A percentile compares a stretch with the other conserved stretches of the same genome.
Conservation (phyloP, 2,113 vertebrate genomes). For the Mesitornis unicolor region DNA sequence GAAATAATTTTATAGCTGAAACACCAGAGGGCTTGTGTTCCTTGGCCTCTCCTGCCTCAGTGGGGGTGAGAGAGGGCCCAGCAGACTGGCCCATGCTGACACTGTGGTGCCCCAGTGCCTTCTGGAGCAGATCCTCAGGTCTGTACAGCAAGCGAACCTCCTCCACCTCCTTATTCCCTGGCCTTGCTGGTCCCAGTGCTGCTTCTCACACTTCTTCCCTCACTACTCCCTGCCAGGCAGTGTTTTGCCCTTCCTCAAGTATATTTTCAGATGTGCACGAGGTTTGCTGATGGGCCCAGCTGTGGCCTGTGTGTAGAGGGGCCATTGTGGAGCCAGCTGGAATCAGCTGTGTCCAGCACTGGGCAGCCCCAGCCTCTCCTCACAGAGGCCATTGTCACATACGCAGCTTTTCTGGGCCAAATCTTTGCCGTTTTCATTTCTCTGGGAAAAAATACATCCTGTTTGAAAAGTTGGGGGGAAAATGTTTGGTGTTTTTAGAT, state of each 20-base stretch:
- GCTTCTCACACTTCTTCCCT: not conserved
- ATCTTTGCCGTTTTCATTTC: not conserved
- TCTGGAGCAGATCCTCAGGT: accelerated
- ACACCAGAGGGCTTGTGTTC: accelerated
- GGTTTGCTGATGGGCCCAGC: not conserved
- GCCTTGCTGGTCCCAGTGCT: too few species aligned
- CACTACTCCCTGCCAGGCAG: not conserved
- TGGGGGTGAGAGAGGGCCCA: accelerated
- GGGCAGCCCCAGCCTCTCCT: not conserved
- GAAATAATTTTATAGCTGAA: not conserved
- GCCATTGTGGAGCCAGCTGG: accelerated
- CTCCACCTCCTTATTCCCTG: accelerated
- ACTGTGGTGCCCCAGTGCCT: accelerated
- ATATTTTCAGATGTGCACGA: accelerated
- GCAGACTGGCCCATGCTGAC: accelerated
- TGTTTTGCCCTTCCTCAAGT: not conserved
- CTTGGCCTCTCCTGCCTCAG: accelerated
- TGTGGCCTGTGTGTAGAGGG: accelerated
- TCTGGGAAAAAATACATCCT: not conserved
- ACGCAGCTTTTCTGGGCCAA: not conserved
- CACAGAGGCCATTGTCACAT: accelerated
- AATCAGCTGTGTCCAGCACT: accelerated
- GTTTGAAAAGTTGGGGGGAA: not conserved
- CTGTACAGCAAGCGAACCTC: accelerated
- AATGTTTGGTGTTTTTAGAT: not conserved